These are phyloP conservation scores for Bombyx mandarina DNA, from an alignment of 1,140 invertebrate species.

Conservation along the genomic window DNA sequence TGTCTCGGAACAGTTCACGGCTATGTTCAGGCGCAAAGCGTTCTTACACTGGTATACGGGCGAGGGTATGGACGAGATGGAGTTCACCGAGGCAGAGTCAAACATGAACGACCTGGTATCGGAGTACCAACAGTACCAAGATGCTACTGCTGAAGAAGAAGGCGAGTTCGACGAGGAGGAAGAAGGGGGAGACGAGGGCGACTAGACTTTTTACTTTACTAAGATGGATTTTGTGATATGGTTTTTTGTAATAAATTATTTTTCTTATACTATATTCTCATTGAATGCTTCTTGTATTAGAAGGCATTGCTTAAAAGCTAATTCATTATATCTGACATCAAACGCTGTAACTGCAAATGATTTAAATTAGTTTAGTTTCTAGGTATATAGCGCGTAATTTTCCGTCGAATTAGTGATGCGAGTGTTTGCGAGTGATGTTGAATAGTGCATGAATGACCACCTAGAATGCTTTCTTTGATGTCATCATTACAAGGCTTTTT, in stretches of 20 bases:
- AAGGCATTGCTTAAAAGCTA: too few species aligned
- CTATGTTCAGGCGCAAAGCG: conserved; percentile 92
- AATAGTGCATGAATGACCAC: conserved; percentile 33
- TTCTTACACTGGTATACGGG: conserved; percentile 91
- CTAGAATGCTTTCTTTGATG: too few species aligned
- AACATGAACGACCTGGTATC: conserved; percentile 88
- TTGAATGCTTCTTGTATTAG: too few species aligned
- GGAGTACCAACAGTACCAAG: conserved; percentile 92
- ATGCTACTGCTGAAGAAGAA: conserved; percentile 84
- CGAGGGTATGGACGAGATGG: conserved; percentile 50
- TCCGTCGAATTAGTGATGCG: conserved; percentile 12
- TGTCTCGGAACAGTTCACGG: conserved; percentile 82
- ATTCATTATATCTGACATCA: neutral
- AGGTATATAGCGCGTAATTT: conserved; percentile 2
- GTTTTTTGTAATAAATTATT: too few species aligned
- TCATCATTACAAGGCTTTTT: too few species aligned
- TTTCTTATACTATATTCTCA: too few species aligned
- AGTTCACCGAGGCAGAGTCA: conserved; percentile 74
- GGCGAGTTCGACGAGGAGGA: conserved; percentile 85
- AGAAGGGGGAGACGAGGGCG: conserved; percentile 76
- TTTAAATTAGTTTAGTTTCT: neutral
- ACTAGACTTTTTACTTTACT: conserved; percentile 54
- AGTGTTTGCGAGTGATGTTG: conserved; percentile 15
- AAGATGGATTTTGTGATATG: conserved; percentile 53
- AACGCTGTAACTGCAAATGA: neutral